Evolutionary conservation across 2,113 vertebrate species (phyloP).

Genomic region (Picathartes gymnocephalus): DNA sequence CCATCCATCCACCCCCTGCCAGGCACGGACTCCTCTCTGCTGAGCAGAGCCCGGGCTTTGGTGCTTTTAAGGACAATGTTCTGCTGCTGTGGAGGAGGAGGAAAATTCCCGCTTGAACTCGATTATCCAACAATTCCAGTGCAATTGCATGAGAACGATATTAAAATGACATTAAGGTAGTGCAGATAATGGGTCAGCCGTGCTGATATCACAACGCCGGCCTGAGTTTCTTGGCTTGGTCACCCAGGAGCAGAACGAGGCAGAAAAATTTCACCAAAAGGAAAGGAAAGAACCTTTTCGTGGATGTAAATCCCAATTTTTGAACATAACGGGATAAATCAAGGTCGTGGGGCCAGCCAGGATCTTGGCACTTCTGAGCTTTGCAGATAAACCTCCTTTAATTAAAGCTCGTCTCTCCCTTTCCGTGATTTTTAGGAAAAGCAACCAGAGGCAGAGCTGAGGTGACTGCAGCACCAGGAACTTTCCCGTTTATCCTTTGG

Average conservation of each 20-base stretch:
- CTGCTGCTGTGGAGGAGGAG: neutral
- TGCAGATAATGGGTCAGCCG: neutral
- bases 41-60: neutral
- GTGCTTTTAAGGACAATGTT: constrained; percentile 10
- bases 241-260: neutral
- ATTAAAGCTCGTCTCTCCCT: neutral
- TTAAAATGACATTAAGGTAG: neutral
- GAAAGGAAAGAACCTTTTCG: neutral
- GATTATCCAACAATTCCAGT: neutral
- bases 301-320: neutral
- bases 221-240: neutral
- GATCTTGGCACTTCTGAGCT: neutral
- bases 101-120: neutral
- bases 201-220: neutral
- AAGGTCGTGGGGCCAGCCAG: neutral
- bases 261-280: neutral
- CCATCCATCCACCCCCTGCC: neutral
- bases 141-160: neutral
- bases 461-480: neutral
- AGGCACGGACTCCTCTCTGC: neutral
- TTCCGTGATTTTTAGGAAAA: neutral
- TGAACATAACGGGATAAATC: fast-evolving
- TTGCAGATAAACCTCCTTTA: neutral
- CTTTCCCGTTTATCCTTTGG: fast-evolving
- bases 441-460: neutral